A percentile compares a stretch with the other conserved stretches of the same genome.
Evolutionary conservation across 35 echinoderm and acorn worm species (phyloP).

Genomic region (Holothuria glaberrima): DNA sequence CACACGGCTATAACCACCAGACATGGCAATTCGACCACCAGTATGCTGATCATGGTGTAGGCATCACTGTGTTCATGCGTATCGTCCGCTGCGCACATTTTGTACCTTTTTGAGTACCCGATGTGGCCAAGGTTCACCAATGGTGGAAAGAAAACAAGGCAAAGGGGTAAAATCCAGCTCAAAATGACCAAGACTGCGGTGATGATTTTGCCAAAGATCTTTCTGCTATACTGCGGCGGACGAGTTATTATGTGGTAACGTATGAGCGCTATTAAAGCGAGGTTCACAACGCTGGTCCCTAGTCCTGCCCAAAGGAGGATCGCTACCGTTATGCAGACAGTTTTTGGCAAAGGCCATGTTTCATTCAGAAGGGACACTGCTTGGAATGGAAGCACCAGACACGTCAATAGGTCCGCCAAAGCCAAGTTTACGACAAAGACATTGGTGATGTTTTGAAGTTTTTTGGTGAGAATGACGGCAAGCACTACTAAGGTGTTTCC

Average conservation of each 20-base stretch:
- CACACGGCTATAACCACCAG: constrained; percentile 30
- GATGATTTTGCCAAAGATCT: neutral
- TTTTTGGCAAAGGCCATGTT: neutral
- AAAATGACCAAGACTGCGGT: neutral
- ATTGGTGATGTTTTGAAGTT: constrained; percentile 30
- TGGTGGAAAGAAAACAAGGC: constrained; percentile 5
- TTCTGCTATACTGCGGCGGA: neutral
- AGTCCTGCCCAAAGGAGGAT: constrained; percentile 31
- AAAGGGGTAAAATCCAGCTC: constrained; percentile 5
- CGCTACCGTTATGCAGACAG: neutral
- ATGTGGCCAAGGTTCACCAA: neutral
- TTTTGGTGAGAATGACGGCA: constrained; percentile 2
- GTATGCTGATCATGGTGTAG: neutral
- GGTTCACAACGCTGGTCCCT: constrained; percentile 23
- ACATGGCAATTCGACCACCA: neutral
- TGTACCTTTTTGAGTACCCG: constrained; percentile 34
- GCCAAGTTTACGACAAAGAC: constrained; percentile 27
- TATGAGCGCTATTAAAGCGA: constrained; percentile 35
- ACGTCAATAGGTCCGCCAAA: constrained; percentile 18
- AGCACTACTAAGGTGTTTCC: constrained; percentile 30
- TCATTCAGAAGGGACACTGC: constrained; percentile 7
- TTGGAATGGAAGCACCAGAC: constrained; percentile 34
- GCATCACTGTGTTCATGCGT: neutral
- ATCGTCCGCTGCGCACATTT: neutral
- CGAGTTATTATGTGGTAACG: constrained; percentile 25